A percentile compares a stretch with the other conserved stretches of the same genome.
Evolutionary conservation across 2,113 vertebrate genomes (phyloP).

Genomic region (Peromyscus maniculatus): DNA sequence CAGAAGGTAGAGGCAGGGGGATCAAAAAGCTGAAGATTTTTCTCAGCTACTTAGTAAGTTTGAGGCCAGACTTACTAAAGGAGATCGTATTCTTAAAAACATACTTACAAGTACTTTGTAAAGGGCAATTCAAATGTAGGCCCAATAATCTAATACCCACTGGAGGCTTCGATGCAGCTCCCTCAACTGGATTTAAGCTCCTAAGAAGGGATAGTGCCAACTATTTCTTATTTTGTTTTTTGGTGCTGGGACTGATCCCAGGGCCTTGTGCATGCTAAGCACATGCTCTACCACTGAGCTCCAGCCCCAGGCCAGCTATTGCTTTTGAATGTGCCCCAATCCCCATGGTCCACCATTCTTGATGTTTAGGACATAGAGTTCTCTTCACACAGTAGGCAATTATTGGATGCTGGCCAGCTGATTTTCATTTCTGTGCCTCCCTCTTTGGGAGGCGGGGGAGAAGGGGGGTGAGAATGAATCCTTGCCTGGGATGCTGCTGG

Average conservation of each 20-base stretch:
- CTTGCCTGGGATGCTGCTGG: neutral
- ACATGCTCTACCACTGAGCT: neutral
- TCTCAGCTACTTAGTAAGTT: neutral
- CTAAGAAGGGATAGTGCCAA: neutral
- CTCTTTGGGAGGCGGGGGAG: neutral
- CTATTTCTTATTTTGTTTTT: neutral
- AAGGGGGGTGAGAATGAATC: neutral
- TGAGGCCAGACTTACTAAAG: neutral
- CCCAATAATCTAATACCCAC: neutral
- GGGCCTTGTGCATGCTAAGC: neutral
- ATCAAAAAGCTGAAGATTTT: neutral
- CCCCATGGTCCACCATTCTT: neutral
- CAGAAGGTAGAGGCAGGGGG: neutral
- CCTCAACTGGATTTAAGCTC: neutral
- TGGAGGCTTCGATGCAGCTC: neutral
- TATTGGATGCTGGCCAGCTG: neutral
- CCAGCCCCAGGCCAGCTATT: neutral
- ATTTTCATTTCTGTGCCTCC: conserved; percentile 45
- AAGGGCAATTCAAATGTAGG: neutral
- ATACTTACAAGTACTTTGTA: conserved; percentile 9
- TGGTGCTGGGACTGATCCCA: neutral
- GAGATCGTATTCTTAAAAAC: neutral
- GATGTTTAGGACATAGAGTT: conserved; percentile 1
- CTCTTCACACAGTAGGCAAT: conserved; percentile 40
- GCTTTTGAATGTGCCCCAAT: neutral